A percentile compares a stretch with the other conserved stretches of the same genome.
Conservation (phyloP, 2,113 vertebrate genomes). For the Lepisosteus oculatus region DNA sequence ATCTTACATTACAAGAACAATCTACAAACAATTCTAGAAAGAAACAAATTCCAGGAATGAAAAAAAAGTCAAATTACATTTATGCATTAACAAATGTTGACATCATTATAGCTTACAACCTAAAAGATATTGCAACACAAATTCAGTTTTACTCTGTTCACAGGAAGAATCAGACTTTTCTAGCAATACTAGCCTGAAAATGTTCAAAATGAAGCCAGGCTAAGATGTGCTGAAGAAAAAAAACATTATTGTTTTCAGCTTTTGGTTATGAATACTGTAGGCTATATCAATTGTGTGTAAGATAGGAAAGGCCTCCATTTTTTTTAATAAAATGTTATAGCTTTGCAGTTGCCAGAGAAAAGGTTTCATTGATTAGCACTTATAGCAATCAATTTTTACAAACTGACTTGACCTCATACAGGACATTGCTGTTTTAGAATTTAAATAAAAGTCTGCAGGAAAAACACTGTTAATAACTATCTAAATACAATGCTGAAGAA, state of each 20-base stretch:
- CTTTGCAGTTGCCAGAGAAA: constrained; percentile 76
- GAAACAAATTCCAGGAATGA: too few relatives aligned
- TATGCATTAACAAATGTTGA: constrained; percentile 32
- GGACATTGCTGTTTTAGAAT: constrained; percentile 52
- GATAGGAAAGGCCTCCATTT: constrained; percentile 24
- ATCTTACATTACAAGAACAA: too few relatives aligned
- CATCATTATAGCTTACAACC: constrained; percentile 22
- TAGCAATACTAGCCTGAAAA: not conserved
- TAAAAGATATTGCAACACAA: constrained; percentile 7
- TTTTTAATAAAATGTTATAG: constrained; percentile 67
- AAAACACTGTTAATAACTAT: constrained; percentile 34
- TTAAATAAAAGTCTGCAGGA: constrained; percentile 39
- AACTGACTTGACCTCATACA: constrained; percentile 79
- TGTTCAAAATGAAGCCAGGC: constrained; percentile 16
- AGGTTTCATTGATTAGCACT: constrained; percentile 86
- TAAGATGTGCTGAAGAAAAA: constrained; percentile 8
- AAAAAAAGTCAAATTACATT: constrained; percentile 26
- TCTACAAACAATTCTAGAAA: too few relatives aligned
- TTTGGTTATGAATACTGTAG: constrained; percentile 20
- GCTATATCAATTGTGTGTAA: constrained; percentile 39
- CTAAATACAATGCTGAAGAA: constrained; percentile 51
- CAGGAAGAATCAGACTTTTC: too few relatives aligned
- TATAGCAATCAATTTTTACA: constrained; percentile 85
- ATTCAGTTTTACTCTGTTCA: too few relatives aligned
- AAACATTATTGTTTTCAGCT: not conserved